Base-by-base conservation (phyloP, 2,113 vertebrate genomes). In the Lepisosteus oculatus region DNA sequence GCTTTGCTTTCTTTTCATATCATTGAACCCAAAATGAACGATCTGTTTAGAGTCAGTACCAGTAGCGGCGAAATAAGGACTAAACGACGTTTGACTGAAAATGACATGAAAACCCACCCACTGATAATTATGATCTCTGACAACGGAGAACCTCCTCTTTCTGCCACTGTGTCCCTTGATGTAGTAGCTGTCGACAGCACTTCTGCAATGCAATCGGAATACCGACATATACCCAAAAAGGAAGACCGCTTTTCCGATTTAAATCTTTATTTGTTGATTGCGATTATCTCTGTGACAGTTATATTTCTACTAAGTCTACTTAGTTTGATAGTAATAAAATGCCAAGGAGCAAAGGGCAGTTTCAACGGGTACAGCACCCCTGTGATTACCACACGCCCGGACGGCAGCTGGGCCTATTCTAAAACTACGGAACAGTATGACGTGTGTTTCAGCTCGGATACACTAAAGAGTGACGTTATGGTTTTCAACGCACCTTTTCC, bases 381-480 rank as follows among this genome's bases (percentile, higher is more conserved):
- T 42, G 68, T 79, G 65, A 78, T 84, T 68, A 77, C 74, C 63
- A 77, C 82, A 51, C 79, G 80, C 61, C 78, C 79, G 73, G 84
- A 84, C 59, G 80, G 82, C 15, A 81, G 76, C 78, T 80, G 84
- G 81, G 83, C 82, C 76, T 84, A 83, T 82, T 84, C 84, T 56
- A 83, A 83, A 76, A 74, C 84, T 65, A 79, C 84, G 73, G 82
- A 86, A 68, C 84, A 86, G 76, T 86, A 84, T 67, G 84, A 85
- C 79, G 82, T 85, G 69, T 85, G 84, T 61, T 85, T 85, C 67
- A 81, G 67, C 55, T 86, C 83, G 44, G 83, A 86, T 69, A 85
- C 85, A 0, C 72, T 85, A 55, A 85, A 85, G 77, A 84, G 84
- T 82, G 85, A 87, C 64, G 74, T 85, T 65, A 77, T 85, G 63